phyloP scores from a whole-genome alignment of 2,797 vertebrate genomes.

The Lepidocolaptes lacrymiger region DNA sequence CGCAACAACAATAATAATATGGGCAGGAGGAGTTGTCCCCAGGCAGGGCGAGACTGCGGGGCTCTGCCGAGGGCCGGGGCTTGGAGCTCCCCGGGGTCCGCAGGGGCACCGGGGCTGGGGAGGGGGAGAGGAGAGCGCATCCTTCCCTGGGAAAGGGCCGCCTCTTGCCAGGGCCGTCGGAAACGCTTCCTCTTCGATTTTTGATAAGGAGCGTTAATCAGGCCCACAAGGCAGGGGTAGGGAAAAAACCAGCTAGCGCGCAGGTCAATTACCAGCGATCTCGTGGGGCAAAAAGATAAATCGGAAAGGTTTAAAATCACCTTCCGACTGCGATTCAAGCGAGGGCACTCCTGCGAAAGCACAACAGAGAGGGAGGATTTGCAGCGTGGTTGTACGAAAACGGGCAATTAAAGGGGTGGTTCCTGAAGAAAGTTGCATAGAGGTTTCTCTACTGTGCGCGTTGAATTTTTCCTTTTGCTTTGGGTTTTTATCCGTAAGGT shows the following conservation, averaged over 20 bases:
- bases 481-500: neutral
- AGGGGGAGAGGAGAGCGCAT: neutral
- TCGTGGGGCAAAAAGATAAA: neutral
- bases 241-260: neutral
- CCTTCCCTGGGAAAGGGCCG: neutral
- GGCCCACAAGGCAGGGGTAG: neutral
- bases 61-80: neutral
- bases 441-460: neutral
- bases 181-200: neutral
- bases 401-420: neutral
- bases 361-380: neutral
- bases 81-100: neutral
- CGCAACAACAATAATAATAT: neutral
- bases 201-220: neutral
- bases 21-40: neutral
- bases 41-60: neutral
- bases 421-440: conserved; percentile 65
- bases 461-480: conserved; percentile 2
- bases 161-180: neutral
- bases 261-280: neutral
- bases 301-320: neutral
- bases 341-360: neutral
- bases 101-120: neutral
- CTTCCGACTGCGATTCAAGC: neutral
- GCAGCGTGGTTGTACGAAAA: neutral